Conservation (phyloP, 2,113 vertebrate species). For the Mobula hypostoma region DNA sequence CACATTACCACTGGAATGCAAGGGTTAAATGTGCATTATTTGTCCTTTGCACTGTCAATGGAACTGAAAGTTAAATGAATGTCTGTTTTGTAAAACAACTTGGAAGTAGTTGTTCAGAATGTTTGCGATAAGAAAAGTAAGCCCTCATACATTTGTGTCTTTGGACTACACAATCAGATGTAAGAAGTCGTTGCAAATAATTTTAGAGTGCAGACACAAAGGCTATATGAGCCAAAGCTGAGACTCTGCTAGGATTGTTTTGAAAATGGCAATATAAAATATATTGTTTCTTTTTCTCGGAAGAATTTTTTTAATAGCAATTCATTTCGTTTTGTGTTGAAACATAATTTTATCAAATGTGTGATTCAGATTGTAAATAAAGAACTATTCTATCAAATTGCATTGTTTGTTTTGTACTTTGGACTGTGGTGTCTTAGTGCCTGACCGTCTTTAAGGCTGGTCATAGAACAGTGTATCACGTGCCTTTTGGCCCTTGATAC, state of each 20-base stretch:
- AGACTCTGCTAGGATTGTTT: background rate
- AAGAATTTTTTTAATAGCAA: conserved; percentile 17
- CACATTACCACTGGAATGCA: conserved; percentile 20
- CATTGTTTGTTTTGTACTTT: background rate
- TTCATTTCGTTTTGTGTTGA: conserved; percentile 11
- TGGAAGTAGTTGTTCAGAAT: conserved; percentile 11
- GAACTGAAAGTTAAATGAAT: conserved; percentile 5
- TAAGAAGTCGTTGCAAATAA: conserved; percentile 1
- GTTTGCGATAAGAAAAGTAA: background rate
- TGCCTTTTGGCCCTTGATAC: too few relatives aligned
- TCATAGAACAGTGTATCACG: too few relatives aligned
- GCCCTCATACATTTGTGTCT: background rate
- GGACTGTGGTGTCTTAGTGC: background rate
- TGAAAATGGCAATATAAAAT: conserved; percentile 8
- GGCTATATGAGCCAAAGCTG: background rate
- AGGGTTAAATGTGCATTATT: background rate
- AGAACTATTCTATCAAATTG: conserved; percentile 30
- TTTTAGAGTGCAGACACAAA: background rate
- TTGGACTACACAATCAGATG: background rate
- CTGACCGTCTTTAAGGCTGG: too few relatives aligned
- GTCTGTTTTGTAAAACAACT: too few relatives aligned
- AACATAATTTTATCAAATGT: conserved; percentile 15
- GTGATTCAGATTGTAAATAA: conserved; percentile 37
- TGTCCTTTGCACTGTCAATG: background rate
- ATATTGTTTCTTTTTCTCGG: background rate